Base-by-base conservation (phyloP, 2,113 vertebrate genomes). In the Columba livia region DNA sequence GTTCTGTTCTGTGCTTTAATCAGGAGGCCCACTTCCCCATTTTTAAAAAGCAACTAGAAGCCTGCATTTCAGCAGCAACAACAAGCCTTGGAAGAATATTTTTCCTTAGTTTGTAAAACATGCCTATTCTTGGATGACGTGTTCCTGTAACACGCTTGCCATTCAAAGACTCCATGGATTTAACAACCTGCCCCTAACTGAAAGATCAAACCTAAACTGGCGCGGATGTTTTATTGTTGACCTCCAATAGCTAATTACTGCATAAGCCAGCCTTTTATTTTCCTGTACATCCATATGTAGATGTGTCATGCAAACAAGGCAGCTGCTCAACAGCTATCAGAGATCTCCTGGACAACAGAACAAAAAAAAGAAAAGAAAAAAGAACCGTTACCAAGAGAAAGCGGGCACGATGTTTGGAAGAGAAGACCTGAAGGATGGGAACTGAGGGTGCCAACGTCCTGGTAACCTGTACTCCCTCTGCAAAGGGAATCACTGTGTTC, bases 391-490 rank as follows among this genome's bases (percentile, higher is more conserved):
- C 3, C 51, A 54, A 47, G 47, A 75, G 9, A 44, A 62, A 42
- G 29, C 3, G 5, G 6, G 12, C 13, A 6, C 7, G 25, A 8
- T 32, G 28, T 50, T 70, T 53, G 19, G 12, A 64, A 34, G 15
- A 79, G 31, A 38, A 62, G 24, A 21, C 11, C 5, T 8, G 31
- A 60, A 54, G 26, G 47, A 51, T 16, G 7, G 47, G 47, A 66
- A 66, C 23, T 0, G 3, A 66, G 47, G 15, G n/a, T 73, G 15
- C 48, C 9, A 36, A 4, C 1, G 0, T 51, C 31, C 47, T 42
- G 32, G 58, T n/a, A 20, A 36, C 2, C 24, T 36, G 1, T 15
- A 40, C 9, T 3, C 29, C 8, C 31, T 56, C 26, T 29, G 20
- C 50, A 34, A 56, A 56, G 65, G 57, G 32, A 60, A 54, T 32